Base-by-base conservation (phyloP, 2,797 vertebrate species). In the Tragopan temminckii region DNA sequence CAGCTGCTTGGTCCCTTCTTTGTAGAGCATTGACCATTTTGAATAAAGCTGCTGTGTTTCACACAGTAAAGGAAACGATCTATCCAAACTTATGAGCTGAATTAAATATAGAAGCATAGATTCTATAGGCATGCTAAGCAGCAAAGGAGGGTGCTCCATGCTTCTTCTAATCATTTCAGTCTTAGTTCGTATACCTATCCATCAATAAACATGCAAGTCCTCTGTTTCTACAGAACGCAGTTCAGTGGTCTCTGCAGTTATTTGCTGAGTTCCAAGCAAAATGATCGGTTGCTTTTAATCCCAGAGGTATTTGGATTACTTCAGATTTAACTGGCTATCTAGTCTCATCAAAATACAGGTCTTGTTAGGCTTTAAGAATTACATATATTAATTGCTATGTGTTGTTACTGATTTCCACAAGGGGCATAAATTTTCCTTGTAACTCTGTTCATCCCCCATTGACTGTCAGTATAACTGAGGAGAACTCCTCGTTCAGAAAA, bases 1-100 rank as follows among this genome's bases (percentile, higher is more conserved):
- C 23, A 4, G 33, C 6, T 21, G 23, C 23, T 48, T 48, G 23
- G 23, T 29, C 75, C 90, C 42, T 67, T 93, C 38, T 19, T 35
- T 55, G 36, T 91, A 11, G 63, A 45, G 10, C 27, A 36, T 12
- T 88, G 14, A 8, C 57, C 81, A 57, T 66, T 84, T 75, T 20
- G 63, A 66, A 57, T 43, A 66, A 55, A 77, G 9, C 15, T 83
- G 14, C 53, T 38, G n/a, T 61, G 45, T 87, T 91, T 95, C 46
- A 85, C 12, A 72, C 55, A 72, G 59, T 38, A 92, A 67, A 84
- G 18, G 33, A 53, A 45, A 76, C 5, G 13, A 61, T 4, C 5
- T 13, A 35, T 36, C 24, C 78, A 40, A 90, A 92, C 35, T 52
- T 40, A 59, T 52, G 72, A 71, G 76, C 16, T 67, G 52, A 57